phyloP scores from a whole-genome alignment of 2,888 invertebrate species.

The Dolichomitus sp. region DNA sequence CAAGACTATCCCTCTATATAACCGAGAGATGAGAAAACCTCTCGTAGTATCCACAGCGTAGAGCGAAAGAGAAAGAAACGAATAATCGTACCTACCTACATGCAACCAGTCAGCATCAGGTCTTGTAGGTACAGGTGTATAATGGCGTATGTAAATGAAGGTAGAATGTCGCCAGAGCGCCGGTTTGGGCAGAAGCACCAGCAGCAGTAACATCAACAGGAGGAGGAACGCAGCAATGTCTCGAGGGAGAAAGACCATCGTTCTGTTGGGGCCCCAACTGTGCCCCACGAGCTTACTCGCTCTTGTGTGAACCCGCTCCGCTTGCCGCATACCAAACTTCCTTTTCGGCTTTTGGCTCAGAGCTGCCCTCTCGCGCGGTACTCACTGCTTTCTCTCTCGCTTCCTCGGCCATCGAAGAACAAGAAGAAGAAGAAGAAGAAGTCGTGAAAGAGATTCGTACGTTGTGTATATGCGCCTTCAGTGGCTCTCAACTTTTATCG shows the following conservation, averaged over 20 bases:
- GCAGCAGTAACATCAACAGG: conserved; percentile 49
- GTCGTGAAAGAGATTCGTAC: conserved; percentile 45
- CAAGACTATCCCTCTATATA: background rate
- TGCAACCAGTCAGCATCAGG: conserved; percentile 51
- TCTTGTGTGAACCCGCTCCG: conserved; percentile 83
- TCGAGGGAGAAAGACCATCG: conserved; percentile 26
- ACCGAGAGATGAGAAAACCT: conserved; percentile 31
- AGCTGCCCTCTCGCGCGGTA: conserved; percentile 56
- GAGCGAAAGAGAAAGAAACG: conserved; percentile 14
- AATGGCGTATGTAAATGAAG: conserved; percentile 79
- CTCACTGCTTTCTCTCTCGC: conserved; percentile 47
- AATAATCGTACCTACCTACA: conserved; percentile 49
- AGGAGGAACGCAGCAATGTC: conserved; percentile 63
- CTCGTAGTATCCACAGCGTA: conserved; percentile 19
- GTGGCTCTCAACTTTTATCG: conserved; percentile 48
- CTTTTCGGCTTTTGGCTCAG: conserved; percentile 72
- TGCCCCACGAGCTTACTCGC: conserved; percentile 43
- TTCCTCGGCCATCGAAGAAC: conserved; percentile 43
- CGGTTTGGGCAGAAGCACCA: conserved; percentile 72
- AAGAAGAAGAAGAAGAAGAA: conserved; percentile 26
- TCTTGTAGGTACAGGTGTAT: conserved; percentile 77
- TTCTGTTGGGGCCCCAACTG: conserved; percentile 13
- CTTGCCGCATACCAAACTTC: conserved; percentile 83
- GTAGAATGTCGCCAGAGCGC: conserved; percentile 75
- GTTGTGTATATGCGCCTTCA: conserved; percentile 43